Evolutionary conservation across 2,888 invertebrate species (phyloP).

Genomic region (Iselma pallidipennis): DNA sequence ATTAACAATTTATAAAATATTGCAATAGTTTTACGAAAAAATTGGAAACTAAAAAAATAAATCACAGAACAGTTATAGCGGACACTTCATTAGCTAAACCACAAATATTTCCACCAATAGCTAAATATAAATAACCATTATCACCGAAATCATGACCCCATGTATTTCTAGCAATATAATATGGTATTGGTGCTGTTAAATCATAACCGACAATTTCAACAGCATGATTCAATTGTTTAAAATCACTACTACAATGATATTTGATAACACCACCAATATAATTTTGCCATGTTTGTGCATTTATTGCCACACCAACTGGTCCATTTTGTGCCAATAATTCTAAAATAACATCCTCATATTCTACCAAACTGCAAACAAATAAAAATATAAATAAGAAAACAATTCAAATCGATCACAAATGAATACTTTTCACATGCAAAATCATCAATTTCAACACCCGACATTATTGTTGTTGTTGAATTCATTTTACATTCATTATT

Average conservation of each 20-base stretch:
- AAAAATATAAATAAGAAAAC: background rate
- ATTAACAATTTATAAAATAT: conserved; percentile 4
- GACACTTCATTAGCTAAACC: conserved; percentile 76
- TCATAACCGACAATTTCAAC: conserved; percentile 85
- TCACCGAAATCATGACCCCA: conserved; percentile 82
- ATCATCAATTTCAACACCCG: conserved; percentile 58
- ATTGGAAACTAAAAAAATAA: background rate
- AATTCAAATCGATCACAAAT: background rate
- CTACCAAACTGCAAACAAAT: conserved; percentile 62
- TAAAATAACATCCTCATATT: conserved; percentile 67
- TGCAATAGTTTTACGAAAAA: background rate
- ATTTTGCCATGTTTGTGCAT: conserved; percentile 84
- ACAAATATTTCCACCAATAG: conserved; percentile 76
- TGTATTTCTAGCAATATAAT: conserved; percentile 83
- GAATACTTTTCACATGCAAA: conserved; percentile 72
- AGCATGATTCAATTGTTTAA: conserved; percentile 73
- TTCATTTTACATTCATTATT: conserved; percentile 58
- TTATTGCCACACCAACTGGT: conserved; percentile 79
- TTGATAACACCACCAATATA: conserved; percentile 84
- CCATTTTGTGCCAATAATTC: conserved; percentile 68
- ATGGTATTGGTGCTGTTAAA: conserved; percentile 69
- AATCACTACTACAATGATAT: conserved; percentile 71
- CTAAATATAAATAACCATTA: conserved; percentile 75
- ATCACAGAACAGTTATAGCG: conserved; percentile 58
- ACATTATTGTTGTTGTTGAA: conserved; percentile 44